These are phyloP conservation scores for Bradypodion pumilum DNA, from an alignment of 2,797 vertebrate genomes.

Conservation along the genomic window DNA sequence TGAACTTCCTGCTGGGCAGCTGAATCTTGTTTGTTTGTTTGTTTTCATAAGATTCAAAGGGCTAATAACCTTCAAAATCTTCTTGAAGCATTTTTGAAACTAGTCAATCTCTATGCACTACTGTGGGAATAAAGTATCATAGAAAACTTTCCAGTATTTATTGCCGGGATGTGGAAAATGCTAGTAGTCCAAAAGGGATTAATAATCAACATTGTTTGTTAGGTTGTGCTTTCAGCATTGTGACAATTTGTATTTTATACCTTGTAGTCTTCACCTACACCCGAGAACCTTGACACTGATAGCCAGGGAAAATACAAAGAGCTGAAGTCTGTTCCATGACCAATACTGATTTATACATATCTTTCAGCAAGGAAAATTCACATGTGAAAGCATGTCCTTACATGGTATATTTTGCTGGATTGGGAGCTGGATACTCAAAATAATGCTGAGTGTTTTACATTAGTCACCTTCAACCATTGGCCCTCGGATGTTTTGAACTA, in stretches of 20 bases:
- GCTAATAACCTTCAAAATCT: fast-evolving
- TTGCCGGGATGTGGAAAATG: not conserved
- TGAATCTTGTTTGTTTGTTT: not conserved
- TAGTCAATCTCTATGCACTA: slow-evolving; percentile 26
- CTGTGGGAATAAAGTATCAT: not conserved
- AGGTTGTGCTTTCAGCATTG: slow-evolving; percentile 63
- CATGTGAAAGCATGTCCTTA: not conserved
- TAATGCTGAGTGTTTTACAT: not conserved
- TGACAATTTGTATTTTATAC: slow-evolving; percentile 69
- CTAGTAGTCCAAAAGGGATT: too few species aligned
- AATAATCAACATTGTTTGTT: slow-evolving; percentile 68
- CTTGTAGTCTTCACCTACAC: slow-evolving; percentile 32
- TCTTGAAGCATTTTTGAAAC: not conserved
- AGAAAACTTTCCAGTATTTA: slow-evolving; percentile 26
- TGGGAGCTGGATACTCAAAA: not conserved
- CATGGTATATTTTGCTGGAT: not conserved
- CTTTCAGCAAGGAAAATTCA: not conserved
- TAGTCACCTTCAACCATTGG: too few species aligned
- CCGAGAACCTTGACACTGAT: not conserved
- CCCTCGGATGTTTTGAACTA: not conserved
- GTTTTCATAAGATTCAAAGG: not conserved
- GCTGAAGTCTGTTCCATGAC: not conserved
- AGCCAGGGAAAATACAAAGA: not conserved
- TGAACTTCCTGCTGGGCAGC: slow-evolving; percentile 64
- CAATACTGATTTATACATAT: too few species aligned